Conservation (phyloP, 2,113 vertebrate genomes). For the Myocastor coypus region DNA sequence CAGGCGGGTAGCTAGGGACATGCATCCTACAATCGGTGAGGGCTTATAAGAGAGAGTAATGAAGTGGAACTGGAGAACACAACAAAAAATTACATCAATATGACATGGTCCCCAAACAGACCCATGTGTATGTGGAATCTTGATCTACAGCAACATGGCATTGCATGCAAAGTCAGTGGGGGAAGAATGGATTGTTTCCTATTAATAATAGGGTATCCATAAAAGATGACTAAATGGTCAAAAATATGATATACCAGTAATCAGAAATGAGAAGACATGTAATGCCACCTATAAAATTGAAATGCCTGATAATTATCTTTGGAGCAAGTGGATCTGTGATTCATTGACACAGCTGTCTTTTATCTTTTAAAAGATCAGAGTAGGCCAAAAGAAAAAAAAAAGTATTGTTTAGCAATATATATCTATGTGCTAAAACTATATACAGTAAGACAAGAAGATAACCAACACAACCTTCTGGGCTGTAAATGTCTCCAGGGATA, state of each 20-base stretch:
- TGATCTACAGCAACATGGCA: background rate
- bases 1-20: background rate
- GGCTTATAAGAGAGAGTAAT: background rate
- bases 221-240: background rate
- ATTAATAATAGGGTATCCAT: background rate
- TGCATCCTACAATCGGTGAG: background rate
- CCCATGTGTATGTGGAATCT: background rate
- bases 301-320: background rate
- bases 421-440: background rate
- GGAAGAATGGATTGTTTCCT: background rate
- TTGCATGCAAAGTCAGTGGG: rapidly evolving
- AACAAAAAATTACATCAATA: background rate
- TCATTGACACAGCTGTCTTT: background rate
- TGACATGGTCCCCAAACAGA: background rate
- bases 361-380: background rate
- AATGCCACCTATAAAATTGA: background rate
- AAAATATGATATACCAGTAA: background rate
- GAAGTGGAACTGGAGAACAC: background rate
- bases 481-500: background rate
- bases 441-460: background rate
- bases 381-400: background rate
- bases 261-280: background rate
- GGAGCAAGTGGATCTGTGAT: background rate
- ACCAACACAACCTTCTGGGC: background rate
- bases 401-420: background rate